Evolutionary conservation across 35 echinoderm and acorn worm genomes (phyloP), one percentile per base, ranked within the genome.

Genomic region (Patiria miniata): DNA sequence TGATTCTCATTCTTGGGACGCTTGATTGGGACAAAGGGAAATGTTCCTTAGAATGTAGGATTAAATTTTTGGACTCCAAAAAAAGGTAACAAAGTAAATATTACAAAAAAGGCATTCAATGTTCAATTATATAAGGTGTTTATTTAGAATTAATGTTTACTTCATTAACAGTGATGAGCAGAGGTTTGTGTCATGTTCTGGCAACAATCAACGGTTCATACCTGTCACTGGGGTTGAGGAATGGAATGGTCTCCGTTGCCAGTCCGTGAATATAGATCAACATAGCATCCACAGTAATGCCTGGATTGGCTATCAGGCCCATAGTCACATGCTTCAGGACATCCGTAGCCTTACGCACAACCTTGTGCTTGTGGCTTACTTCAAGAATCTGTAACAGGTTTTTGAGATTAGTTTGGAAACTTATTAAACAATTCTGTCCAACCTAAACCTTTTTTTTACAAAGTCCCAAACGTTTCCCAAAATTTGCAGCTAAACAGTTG

Each of bases 261-360:
- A 94, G 78, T 29, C 96, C 89, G 54, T 94, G 96, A 47, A 94
- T 83, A 40, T 94, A 91, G 36, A 98, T 89, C 36, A 94, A 69
- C 89, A 89, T 59, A 10, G 76, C 58, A 53, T 94, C 89, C 36
- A 82, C 61, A 23, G 51, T 59, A 26, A 98, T 80, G 56, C 92
- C 96, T 59, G 78, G 39, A 80, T 98, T 98, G 32, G 55, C 77
- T 39, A 89, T 59, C 34, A 98, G 59, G 18, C 96, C 96, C n/a
- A 91, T 39, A 1, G 89, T 79, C 0, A 91, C 56, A 7, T 86
- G 83, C 2, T 89, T 81, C 37, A 98, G 78, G 1, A 89, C 90
- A 50, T 98, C 96, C 21, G 85, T 52, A 17, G 94, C 96, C 77
- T 84, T 89, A 56, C 86, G 79, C 7, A 94, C 83, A 5, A 85